Evolutionary conservation across 2,888 invertebrate genomes (phyloP).

Genomic region (Hanleya hanleyi): DNA sequence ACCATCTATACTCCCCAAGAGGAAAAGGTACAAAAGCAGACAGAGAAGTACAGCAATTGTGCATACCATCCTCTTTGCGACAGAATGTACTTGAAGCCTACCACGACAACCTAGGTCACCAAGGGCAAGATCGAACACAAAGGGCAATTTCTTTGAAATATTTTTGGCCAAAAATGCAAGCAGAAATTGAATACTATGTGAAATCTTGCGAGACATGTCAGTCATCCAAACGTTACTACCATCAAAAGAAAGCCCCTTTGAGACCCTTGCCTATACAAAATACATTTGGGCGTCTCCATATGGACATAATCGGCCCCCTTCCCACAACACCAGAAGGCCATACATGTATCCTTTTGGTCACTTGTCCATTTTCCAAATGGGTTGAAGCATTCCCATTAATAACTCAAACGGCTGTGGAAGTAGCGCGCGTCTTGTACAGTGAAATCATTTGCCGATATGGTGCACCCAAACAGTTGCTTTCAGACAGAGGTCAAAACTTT

Average conservation of each 20-base stretch:
- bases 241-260: neutral
- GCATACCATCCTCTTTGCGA: neutral
- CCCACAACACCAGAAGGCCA: neutral
- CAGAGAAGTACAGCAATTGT: neutral
- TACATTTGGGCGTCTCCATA: neutral
- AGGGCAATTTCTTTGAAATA: neutral
- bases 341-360: neutral
- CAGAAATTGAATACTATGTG: constrained; percentile 7
- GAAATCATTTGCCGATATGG: neutral
- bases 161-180: constrained; percentile 5
- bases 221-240: neutral
- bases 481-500: constrained; percentile 7
- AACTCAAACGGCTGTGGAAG: neutral
- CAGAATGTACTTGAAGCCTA: neutral
- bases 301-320: neutral
- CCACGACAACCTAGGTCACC: neutral
- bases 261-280: neutral
- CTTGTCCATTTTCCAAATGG: constrained; percentile 2
- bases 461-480: neutral
- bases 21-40: neutral
- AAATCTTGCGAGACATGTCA: constrained; percentile 13
- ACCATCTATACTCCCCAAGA: neutral
- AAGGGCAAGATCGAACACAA: constrained; percentile 4
- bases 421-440: neutral
- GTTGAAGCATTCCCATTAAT: neutral